Conservation (phyloP, 2,888 invertebrate species). For the Cephus sareptanus region DNA sequence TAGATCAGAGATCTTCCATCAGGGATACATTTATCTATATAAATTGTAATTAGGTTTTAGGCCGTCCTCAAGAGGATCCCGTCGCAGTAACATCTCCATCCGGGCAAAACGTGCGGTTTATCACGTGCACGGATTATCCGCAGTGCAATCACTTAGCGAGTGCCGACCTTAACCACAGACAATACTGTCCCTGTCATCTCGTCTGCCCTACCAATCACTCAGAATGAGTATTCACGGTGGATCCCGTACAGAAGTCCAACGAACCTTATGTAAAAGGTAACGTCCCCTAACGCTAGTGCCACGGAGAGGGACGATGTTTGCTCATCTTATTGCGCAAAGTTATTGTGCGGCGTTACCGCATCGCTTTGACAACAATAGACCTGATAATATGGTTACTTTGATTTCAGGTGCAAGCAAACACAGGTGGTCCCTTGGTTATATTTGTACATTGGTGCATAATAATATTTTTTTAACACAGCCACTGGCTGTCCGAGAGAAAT, state of each 20-base stretch:
- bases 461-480: not conserved
- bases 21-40: not conserved
- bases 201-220: constrained; percentile 55
- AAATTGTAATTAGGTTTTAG: not conserved
- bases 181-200: constrained; percentile 57
- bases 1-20: constrained; percentile 2
- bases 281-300: not conserved
- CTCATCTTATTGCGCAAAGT: constrained; percentile 23
- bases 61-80: not conserved
- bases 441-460: not conserved
- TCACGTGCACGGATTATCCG: constrained; percentile 56
- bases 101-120: constrained; percentile 31
- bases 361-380: constrained; percentile 4
- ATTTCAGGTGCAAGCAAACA: constrained; percentile 64
- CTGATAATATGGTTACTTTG: constrained; percentile 30
- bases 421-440: constrained; percentile 48
- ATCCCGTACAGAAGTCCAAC: not conserved
- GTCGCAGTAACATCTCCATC: constrained; percentile 17
- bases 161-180: constrained; percentile 44
- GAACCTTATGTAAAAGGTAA: not conserved
- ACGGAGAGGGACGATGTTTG: constrained; percentile 11
- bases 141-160: constrained; percentile 52
- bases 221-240: constrained; percentile 23
- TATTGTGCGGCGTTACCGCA: constrained; percentile 6
- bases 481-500: not conserved